phyloP scores from a whole-genome alignment of 2,888 invertebrate species.

The Rosalia funebris region DNA sequence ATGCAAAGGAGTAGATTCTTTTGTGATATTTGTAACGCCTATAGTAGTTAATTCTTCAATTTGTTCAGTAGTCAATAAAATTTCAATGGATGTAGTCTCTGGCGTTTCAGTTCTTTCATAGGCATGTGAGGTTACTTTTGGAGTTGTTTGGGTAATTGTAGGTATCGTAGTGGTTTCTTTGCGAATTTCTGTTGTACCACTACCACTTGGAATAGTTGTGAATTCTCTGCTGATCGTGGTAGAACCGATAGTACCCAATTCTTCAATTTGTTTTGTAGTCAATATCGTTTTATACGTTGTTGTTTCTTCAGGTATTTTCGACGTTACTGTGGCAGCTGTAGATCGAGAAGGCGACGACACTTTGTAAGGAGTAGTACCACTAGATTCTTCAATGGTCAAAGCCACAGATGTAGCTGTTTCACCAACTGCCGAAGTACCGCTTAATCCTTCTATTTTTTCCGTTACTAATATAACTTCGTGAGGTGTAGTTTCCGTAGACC shows the following conservation, averaged over 20 bases:
- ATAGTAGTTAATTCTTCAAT: conserved; percentile 1
- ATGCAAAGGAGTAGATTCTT: background rate
- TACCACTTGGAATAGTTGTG: conserved; percentile 15
- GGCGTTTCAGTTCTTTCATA: background rate
- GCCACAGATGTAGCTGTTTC: too few species aligned
- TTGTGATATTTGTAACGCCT: conserved; percentile 18
- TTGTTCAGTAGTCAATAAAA: background rate
- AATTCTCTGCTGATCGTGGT: conserved; percentile 12
- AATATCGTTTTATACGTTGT: background rate
- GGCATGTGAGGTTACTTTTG: background rate
- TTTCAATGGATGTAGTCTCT: background rate
- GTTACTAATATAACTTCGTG: conserved; percentile 34
- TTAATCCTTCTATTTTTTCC: too few species aligned
- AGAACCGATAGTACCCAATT: conserved; percentile 28
- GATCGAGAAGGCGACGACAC: too few species aligned
- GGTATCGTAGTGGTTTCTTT: background rate
- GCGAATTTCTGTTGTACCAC: background rate
- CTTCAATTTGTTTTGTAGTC: conserved; percentile 30
- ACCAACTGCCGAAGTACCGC: too few species aligned
- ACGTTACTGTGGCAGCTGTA: too few species aligned
- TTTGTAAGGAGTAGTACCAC: too few species aligned
- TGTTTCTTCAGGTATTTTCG: conserved; percentile 6
- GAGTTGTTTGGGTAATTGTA: background rate
- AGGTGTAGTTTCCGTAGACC: conserved; percentile 19
- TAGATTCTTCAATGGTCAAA: too few species aligned